A percentile compares a stretch with the other conserved stretches of the same genome.
phyloP scores from a whole-genome alignment of 2,888 invertebrate species.

The Lysandra bellargus region DNA sequence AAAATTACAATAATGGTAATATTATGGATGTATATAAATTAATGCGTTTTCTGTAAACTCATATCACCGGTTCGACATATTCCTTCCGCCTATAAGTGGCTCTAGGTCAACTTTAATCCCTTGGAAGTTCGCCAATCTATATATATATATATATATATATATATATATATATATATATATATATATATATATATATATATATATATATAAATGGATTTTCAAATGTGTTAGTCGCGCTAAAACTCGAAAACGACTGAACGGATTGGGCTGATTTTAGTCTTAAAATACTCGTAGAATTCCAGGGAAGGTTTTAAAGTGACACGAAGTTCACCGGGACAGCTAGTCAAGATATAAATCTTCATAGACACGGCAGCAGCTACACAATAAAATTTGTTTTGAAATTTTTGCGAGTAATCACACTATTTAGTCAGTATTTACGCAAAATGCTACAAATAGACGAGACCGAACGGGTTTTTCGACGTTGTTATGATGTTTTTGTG shows the following conservation, averaged over 20 bases:
- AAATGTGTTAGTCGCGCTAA: no score
- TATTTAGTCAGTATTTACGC: neutral
- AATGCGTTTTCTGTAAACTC: neutral
- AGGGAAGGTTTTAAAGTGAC: no score
- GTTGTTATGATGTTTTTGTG: neutral
- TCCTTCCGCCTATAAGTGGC: conserved; percentile 49
- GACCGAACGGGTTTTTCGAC: neutral
- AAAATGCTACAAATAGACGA: conserved; percentile 6
- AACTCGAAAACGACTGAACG: no score
- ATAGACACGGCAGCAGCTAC: conserved; percentile 27
- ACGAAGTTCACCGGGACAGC: no score
- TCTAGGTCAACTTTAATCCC: conserved; percentile 67
- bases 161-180: no score
- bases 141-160: no score
- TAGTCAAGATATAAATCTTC: conserved; percentile 35
- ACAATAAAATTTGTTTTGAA: conserved; percentile 3
- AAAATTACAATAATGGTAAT: no score
- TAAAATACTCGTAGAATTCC: no score
- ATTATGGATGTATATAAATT: no score
- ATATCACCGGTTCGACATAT: conserved; percentile 29
- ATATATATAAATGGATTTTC: no score
- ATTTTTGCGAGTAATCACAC: neutral
- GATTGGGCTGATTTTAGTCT: no score
- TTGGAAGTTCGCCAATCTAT: conserved; percentile 56
- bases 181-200: no score